Base-by-base conservation (phyloP, 2,113 vertebrate genomes). In the Ageneiosus marmoratus region DNA sequence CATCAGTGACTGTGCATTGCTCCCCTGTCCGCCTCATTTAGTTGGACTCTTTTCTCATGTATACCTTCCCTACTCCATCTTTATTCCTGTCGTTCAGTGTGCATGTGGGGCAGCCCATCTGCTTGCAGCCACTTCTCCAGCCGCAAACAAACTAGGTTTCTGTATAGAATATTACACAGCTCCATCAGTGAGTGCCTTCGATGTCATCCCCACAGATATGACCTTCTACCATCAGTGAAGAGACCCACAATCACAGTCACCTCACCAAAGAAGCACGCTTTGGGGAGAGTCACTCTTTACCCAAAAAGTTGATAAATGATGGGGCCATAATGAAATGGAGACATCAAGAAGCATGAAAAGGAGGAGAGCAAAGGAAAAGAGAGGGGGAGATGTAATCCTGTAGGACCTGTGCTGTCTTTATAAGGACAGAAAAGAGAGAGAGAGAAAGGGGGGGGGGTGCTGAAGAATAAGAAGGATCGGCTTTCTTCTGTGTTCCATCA, bases 291-390 rank as follows among this genome's bases (percentile, higher is more conserved):
- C 96, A 96, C 95, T 96, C 94, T 94, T 95, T 87, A 82, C 92
- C 93, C 29, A 91, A 94, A 92, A 95, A 94, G 87, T 94, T 99
- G 97, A 99, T 98, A 96, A 96, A 99, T 97, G 96, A 95, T 94
- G 93, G 89, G 93, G 91, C 93, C 92, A 94, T 98, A 98, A 99
- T 97, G 96, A 98, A 98, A 99, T 97, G 96, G 97, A 98, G 97
- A 99, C 97, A 98, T 98, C 97, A 98, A 96, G 96, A 94, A 95
- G 95, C 95, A 96, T 96, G 96, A 96, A 96, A 92, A 93, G 92
- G 93, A 95, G 93, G 91, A 93, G 93, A 91, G 92, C 90, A 90
- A 91, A 89, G 90, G 91, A 92, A 85, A 74, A 72, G 77, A 83
- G 83, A 70, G 91, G 90, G 85, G 63, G 65, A 73, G 80, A 27